Evolutionary conservation across 2,888 invertebrate species (phyloP).

Genomic region (Carterocephalus palaemon): DNA sequence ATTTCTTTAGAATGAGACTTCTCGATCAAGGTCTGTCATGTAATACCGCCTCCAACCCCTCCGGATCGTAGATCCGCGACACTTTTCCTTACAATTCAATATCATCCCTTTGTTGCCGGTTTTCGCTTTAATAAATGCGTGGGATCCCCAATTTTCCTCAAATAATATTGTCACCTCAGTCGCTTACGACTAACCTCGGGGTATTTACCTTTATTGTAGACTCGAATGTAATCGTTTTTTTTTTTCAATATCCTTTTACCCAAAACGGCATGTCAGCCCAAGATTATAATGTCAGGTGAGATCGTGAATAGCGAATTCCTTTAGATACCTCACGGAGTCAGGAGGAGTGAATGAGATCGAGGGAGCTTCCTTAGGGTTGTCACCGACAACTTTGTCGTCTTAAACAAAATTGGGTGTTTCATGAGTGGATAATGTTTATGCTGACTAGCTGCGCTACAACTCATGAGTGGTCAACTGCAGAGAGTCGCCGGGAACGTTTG

Average conservation of each 20-base stretch:
- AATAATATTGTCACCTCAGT: constrained; percentile 74
- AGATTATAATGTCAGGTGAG: constrained; percentile 13
- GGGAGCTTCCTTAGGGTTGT: neutral
- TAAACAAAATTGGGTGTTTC: too few relatives aligned
- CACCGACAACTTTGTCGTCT: too few relatives aligned
- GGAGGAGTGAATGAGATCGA: neutral
- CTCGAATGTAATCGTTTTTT: constrained; percentile 27
- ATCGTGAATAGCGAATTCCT: constrained; percentile 13
- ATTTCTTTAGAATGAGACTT: neutral
- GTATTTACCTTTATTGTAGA: constrained; percentile 37
- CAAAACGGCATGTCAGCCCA: constrained; percentile 16
- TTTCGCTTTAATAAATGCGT: constrained; percentile 76
- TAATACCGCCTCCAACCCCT: constrained; percentile 40
- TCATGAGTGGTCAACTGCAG: too few relatives aligned
- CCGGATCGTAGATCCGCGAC: constrained; percentile 35
- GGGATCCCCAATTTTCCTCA: constrained; percentile 64
- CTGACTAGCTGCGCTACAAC: too few relatives aligned
- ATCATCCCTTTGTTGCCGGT: constrained; percentile 77
- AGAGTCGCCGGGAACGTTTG: too few relatives aligned
- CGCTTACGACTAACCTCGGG: constrained; percentile 31
- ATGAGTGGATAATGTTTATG: too few relatives aligned
- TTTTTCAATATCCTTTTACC: constrained; percentile 18
- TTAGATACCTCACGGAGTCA: constrained; percentile 1
- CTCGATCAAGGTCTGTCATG: neutral
- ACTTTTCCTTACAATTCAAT: constrained; percentile 72